Conservation (phyloP, 2,797 vertebrate species). For the Acanthiza pusilla region DNA sequence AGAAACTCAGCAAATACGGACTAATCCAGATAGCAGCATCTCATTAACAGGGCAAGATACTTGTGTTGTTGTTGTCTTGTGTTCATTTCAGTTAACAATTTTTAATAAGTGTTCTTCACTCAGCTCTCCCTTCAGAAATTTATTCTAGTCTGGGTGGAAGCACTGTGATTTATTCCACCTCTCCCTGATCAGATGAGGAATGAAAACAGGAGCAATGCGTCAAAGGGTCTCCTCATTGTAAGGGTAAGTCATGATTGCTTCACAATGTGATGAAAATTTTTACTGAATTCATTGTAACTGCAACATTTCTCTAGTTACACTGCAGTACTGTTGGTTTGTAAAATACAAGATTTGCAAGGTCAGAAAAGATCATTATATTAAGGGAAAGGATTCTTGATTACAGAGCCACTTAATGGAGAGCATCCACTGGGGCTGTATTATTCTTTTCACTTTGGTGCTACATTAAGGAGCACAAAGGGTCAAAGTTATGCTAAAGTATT, state of each 20-base stretch:
- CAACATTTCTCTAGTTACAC: not conserved
- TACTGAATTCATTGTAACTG: not conserved
- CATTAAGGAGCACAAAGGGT: not conserved
- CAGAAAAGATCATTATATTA: not conserved
- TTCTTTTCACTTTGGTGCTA: not conserved
- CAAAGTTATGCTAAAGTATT: not conserved
- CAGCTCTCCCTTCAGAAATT: not conserved
- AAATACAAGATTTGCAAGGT: not conserved
- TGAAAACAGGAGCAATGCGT: conserved; percentile 21
- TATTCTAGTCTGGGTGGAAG: conserved; percentile 7
- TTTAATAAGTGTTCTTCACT: conserved; percentile 19
- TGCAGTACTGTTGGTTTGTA: not conserved
- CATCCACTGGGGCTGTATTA: not conserved
- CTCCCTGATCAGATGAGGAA: not conserved
- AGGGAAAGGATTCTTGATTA: not conserved
- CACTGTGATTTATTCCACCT: conserved; percentile 32
- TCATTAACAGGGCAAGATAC: conserved; percentile 35
- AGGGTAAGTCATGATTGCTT: not conserved
- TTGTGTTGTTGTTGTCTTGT: conserved; percentile 7
- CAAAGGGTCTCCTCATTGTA: conserved; percentile 2
- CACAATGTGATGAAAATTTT: not conserved
- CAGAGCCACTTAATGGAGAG: not conserved
- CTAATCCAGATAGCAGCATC: conserved; percentile 22
- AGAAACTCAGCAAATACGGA: conserved; percentile 46
- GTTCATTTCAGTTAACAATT: conserved; percentile 21